Conservation (phyloP, 23 tunicate genomes). For the Halocynthia roretzi region DNA sequence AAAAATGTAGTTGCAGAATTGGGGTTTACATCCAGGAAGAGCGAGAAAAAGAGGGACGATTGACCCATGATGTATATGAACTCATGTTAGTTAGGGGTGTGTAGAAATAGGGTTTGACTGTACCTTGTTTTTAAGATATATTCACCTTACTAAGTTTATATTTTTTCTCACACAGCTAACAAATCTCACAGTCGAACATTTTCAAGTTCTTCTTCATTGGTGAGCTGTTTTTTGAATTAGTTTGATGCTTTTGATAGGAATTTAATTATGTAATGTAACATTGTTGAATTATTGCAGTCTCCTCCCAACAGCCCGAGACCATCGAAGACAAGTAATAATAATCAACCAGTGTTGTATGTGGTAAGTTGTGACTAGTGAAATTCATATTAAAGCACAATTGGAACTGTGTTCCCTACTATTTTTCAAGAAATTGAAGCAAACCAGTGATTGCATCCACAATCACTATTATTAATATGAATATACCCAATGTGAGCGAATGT, state of each 20-base stretch:
- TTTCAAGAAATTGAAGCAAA: too few species aligned
- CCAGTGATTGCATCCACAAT: too few species aligned
- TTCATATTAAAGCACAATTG: too few species aligned
- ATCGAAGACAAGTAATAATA: background rate
- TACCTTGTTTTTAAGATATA: background rate
- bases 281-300: conserved; percentile 1
- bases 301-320: conserved; percentile 29
- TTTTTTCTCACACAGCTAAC: background rate
- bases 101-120: background rate
- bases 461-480: too few species aligned
- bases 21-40: too few species aligned
- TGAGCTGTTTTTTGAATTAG: background rate
- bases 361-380: background rate
- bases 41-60: too few species aligned
- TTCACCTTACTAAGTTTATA: background rate
- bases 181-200: conserved; percentile 2
- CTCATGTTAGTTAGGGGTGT: too few species aligned
- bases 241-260: background rate
- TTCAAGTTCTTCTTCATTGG: conserved; percentile 15
- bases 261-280: too few species aligned
- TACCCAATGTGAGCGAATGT: too few species aligned
- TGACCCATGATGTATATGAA: too few species aligned
- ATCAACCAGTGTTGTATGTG: conserved; percentile 21
- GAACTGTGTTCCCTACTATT: too few species aligned
- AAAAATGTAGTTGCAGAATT: too few species aligned